Percentiles rank a stretch among this genome's conserved stretches.
Conservation (phyloP, 2,888 invertebrate genomes). For the Petrophora chlorosata region DNA sequence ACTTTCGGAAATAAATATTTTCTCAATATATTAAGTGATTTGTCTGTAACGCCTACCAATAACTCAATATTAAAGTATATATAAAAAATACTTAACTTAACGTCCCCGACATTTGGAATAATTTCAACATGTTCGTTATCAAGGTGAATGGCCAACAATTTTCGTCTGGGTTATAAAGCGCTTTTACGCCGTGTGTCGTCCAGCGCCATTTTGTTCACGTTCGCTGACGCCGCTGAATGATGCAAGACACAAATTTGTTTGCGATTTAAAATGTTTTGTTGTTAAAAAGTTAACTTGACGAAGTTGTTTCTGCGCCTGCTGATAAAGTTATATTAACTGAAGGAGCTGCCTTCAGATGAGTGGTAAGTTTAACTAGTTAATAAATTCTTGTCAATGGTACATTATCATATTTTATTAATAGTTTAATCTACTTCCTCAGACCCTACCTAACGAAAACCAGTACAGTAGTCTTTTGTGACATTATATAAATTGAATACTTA, state of each 20-base stretch:
- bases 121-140: too few relatives aligned
- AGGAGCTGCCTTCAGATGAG: constrained; percentile 33
- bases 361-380: constrained; percentile 36
- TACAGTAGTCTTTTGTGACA: too few relatives aligned
- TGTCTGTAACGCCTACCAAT: too few relatives aligned
- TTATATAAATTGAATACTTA: constrained; percentile 7
- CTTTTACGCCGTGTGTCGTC: constrained; percentile 61
- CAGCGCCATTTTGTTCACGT: constrained; percentile 79
- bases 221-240: constrained; percentile 63
- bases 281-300: background rate
- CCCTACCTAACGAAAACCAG: too few relatives aligned
- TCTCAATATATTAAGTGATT: too few relatives aligned
- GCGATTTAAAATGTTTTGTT: constrained; percentile 34
- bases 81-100: too few relatives aligned
- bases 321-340: background rate
- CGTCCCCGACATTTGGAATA: too few relatives aligned
- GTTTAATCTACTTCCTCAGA: too few relatives aligned
- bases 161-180: constrained; percentile 73
- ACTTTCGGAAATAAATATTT: too few relatives aligned
- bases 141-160: constrained; percentile 33
- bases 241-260: constrained; percentile 62
- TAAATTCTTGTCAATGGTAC: too few relatives aligned
- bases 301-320: background rate
- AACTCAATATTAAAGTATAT: too few relatives aligned
- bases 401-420: too few relatives aligned